These are phyloP conservation scores for Murina feae DNA, from an alignment of 2,113 vertebrate species.

Conservation along the genomic window DNA sequence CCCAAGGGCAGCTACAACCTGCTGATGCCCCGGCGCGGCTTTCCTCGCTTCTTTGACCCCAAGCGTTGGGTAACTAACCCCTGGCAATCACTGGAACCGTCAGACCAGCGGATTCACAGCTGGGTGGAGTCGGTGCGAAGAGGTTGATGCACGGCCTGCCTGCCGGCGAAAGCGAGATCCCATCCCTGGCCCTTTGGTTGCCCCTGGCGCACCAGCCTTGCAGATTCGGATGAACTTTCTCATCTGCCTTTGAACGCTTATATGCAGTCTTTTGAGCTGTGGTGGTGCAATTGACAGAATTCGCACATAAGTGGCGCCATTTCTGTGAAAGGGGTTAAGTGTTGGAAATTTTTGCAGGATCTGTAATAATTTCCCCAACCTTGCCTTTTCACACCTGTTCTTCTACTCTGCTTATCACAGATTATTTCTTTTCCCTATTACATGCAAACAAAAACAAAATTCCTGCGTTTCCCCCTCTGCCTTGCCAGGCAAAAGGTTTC, in stretches of 20 bases:
- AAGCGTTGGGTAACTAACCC: not conserved
- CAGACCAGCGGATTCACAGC: not conserved
- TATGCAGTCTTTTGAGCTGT: not conserved
- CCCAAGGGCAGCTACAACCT: not conserved
- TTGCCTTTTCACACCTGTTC: not conserved
- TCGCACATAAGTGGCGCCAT: not conserved
- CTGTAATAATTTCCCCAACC: not conserved
- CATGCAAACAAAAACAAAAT: not conserved
- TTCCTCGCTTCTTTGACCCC: not conserved
- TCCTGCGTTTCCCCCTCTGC: not conserved
- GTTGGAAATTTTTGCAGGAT: not conserved
- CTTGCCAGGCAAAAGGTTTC: not conserved
- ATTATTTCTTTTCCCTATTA: not conserved
- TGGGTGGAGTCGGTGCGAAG: not conserved
- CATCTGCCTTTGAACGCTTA: not conserved
- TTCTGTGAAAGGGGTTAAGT: not conserved
- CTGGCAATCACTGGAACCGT: not conserved
- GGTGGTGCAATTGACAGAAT: not conserved
- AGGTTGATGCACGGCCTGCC: not conserved
- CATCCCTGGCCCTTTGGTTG: not conserved
- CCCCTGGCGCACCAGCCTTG: not conserved
- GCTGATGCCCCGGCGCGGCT: not conserved
- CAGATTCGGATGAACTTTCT: not conserved
- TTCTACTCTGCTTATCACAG: not conserved
- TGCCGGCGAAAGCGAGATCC: fast-evolving